Conservation (phyloP, 2,113 vertebrate species). For the Rafetus swinhoei region DNA sequence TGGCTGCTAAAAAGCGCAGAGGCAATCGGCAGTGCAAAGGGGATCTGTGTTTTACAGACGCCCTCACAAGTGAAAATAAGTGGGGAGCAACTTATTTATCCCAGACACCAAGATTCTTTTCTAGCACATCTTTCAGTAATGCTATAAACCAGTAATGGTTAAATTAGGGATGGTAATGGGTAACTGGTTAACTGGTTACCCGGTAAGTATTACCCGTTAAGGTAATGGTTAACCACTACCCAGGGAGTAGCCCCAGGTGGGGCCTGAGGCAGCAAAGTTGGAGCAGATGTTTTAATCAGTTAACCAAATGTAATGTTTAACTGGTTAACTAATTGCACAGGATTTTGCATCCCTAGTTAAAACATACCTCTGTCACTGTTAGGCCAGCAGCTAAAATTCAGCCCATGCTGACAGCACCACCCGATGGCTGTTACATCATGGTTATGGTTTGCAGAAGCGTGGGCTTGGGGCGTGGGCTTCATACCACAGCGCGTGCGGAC, state of each 20-base stretch:
- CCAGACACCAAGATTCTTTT: not conserved
- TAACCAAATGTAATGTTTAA: no score
- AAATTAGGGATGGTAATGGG: not conserved
- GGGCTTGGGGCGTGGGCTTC: not conserved
- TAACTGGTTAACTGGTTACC: no score
- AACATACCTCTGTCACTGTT: not conserved
- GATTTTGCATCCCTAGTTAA: not conserved
- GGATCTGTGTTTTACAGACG: not conserved
- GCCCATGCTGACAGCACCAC: not conserved
- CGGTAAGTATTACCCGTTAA: no score
- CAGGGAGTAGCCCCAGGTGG: no score
- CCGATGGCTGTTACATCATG: not conserved
- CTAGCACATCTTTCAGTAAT: not conserved
- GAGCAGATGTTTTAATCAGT: no score
- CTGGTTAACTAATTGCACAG: no score
- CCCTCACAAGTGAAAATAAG: not conserved
- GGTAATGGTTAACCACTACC: no score
- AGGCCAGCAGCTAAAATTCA: slow-evolving; percentile 38
- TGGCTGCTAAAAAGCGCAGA: not conserved
- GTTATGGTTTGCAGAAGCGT: not conserved
- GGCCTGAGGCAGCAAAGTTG: no score
- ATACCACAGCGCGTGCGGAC: not conserved
- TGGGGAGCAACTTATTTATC: not conserved
- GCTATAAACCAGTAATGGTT: not conserved
- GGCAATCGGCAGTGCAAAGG: slow-evolving; percentile 1